Evolutionary conservation across 2,888 invertebrate species (phyloP), one percentile per base, ranked within the genome.

Genomic region (Aphodius granarius): DNA sequence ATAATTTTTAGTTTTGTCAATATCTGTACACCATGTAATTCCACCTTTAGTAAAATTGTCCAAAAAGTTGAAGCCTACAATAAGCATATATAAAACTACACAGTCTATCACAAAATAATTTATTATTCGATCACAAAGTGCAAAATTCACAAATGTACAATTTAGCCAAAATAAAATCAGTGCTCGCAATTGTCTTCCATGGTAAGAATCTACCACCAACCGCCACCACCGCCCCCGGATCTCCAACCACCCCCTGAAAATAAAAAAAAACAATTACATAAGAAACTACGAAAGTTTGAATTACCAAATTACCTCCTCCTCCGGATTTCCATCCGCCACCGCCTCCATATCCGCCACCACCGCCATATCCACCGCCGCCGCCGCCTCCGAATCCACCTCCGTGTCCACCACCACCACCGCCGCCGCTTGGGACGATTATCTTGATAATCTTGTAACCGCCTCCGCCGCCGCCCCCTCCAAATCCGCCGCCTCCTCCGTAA

Each of bases 271-370:
- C 0, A 21, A 20, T 68, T 20, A 20, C 20, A n/a, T n/a, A n/a
- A n/a, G 73, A 43, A 43, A 43, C 43, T 43, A 43, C 43, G 43
- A 6, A 43, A 43, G 9, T 9, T 43, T 43, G 6, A 6, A 43
- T 43, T 43, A 43, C 43, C 43, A 3, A 43, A 43, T 63, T 63
- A 13, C 64, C 65, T 64, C 74, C 70, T 5, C 75, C 75, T 16
- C 77, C 78, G 21, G 71, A 62, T 13, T 63, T 71, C 73, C 78
- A 77, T 20, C 78, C 78, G 6, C 78, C 77, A 13, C 77, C 77
- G 20, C 78, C 76, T 20, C 75, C 74, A 18, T 73, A 66, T 18
- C 73, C 64, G 22, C 64, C 21, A 65, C 71, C 71, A 21, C 73
- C 66, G 70, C 73, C 68, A n/a, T n/a, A n/a, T n/a, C n/a, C n/a